Evolutionary conservation across 2,888 invertebrate species (phyloP), one percentile per base, ranked within the genome.

Genomic region (Exephanes ischioxanthus): DNA sequence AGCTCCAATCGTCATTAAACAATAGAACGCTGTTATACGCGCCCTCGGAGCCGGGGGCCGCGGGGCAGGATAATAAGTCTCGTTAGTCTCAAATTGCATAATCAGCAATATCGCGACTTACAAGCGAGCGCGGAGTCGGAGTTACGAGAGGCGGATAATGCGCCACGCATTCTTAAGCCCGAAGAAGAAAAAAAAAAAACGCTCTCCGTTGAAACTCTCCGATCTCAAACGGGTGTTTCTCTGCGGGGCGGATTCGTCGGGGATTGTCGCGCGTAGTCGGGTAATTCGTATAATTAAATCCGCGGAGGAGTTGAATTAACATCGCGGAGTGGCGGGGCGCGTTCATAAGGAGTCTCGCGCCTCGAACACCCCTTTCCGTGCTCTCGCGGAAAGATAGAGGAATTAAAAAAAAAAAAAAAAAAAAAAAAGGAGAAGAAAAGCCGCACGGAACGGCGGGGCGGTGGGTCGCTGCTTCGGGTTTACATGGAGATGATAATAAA

Each of bases 1-100:
- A 83, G 63, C 61, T 77, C 76, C 61, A 83, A 86, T 83, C 83
- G 72, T 68, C 83, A 77, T 86, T 83, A 83, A 83, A 86, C 85
- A 86, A 86, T 86, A 86, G 77, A 30, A 81, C 53, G 19, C 51
- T 22, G 30, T 48, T 37, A 22, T 14, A 51, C 55, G 66, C 22
- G 51, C 41, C n/a, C 37, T 37, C 48, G 63, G 63, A 16, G 26
- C 19, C 19, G 14, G 26, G 11, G 22, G 58, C 63, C 77, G 63
- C 72, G 68, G 73, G 80, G 77, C 80, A 66, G 55, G 80, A 80
- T 83, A 86, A 83, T 83, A 77, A 83, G 85, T 83, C 85, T 86
- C 85, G 83, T 86, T 86, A 83, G 85, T 86, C 80, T 80, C 85
- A 86, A 86, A 86, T 86, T 77, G 83, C 80, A 83, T 86, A 86